Base-by-base conservation (phyloP, 2,113 vertebrate species). In the Sinocyclocheilus maitianheensis region DNA sequence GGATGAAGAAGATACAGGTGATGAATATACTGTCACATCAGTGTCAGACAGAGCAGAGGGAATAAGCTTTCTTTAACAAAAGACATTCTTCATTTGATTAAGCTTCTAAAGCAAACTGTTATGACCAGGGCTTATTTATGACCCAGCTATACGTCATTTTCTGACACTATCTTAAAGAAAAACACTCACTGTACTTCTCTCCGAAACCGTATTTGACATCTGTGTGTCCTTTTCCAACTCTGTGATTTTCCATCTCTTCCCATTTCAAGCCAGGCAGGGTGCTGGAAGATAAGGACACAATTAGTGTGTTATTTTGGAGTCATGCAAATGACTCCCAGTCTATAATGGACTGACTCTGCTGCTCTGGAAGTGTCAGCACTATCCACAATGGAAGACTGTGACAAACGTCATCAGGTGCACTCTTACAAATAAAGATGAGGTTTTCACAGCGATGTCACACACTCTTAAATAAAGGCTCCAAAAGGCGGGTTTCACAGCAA, bases 271-370 rank as follows among this genome's bases (percentile, higher is more conserved):
- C 51, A 26, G 72, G 72, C 43, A 18, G 58, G 83, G 60, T 53
- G 71, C 69, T 77, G 71, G 72, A 55, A 83, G 89, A 90, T 90
- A 90, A 90, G 81, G 48, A 9, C 58, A 43, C 82, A 83, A 88
- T 90, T 85, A 90, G 81, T 83, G 60, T 84, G 88, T 88, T 89
- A 86, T 87, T 89, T 86, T 78, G 34, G 83, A 86, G 71, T 81
- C 86, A 84, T 86, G 87, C 83, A 85, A 87, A 85, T 81, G n/a
- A 62, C 86, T 81, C 82, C 55, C 14, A 3, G 58, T 72, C 87
- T 77, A 74, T 86, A 85, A 90, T 84, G 77, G 85, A 75, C 77
- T 75, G 85, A 69, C 65, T 82, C 84, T 84, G 71, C 63, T 77
- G 87, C 55, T 74, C 82, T 88, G 72, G 55, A 81, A 81, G 87